These are phyloP conservation scores for Tarsius wallacei DNA, from an alignment of 2,797 vertebrate species.

Conservation along the genomic window DNA sequence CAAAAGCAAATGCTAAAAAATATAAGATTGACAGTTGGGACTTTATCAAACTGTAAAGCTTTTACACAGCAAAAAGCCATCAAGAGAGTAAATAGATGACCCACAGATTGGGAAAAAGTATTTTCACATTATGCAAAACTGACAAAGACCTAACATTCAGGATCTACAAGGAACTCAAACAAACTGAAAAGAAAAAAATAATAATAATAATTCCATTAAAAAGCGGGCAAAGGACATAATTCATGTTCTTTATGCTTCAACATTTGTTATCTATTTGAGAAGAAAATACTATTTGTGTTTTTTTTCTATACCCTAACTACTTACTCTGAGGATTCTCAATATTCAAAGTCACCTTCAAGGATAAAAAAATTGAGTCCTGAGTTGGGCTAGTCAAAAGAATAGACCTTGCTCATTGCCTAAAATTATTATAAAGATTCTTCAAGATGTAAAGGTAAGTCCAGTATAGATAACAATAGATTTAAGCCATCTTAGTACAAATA, in stretches of 20 bases:
- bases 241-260: neutral
- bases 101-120: too few species aligned
- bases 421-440: neutral
- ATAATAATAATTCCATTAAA: too few species aligned
- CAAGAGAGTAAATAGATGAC: too few species aligned
- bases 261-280: neutral
- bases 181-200: too few species aligned
- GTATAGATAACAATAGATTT: neutral
- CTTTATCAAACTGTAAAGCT: too few species aligned
- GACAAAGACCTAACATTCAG: too few species aligned
- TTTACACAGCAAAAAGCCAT: too few species aligned
- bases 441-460: neutral
- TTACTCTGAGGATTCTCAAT: neutral
- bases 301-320: neutral
- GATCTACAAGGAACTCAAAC: too few species aligned
- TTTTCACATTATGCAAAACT: too few species aligned
- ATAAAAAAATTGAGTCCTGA: neutral
- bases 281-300: neutral
- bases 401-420: neutral
- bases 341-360: neutral
- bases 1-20: too few species aligned
- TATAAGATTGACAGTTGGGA: too few species aligned
- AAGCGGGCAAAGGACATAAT: too few species aligned
- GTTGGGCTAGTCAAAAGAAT: neutral
- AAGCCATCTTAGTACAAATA: neutral